Base-by-base conservation (phyloP, 1,140 invertebrate genomes). In the Ceratina japonica region DNA sequence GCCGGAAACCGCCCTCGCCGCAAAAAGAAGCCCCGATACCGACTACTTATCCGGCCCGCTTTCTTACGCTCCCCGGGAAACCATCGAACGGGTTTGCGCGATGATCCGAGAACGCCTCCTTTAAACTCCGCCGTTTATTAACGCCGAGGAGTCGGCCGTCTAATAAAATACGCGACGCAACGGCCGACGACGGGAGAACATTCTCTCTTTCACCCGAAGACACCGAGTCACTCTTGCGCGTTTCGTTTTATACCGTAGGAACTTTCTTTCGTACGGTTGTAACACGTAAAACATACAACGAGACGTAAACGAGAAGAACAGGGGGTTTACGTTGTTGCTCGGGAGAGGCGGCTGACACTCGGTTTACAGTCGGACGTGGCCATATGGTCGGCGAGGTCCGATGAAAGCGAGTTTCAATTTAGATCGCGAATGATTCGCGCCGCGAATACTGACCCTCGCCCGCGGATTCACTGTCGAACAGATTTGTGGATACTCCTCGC, bases 1-100 rank as follows among this genome's bases (percentile, higher is more conserved):
- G 5, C 37, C 63, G 77, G 77, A 83, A 83, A 80, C 70, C 77
- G 74, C 54, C 77, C 73, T 54, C 68, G 62, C 56, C 22, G n/a
- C 15, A 24, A 61, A 61, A 72, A 20, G 5, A 15, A 16, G 10
- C 15, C n/a, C 16, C 2, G 20, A 22, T 31, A 18, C 27, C 18
- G 5, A 5, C 24, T n/a, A 49, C 27, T 80, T 64, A 44, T 27
- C 54, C 52, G n/a, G 15, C 54, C 24, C 37, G 51, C 4, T 75
- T 22, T 44, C 56, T 79, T 56, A 52, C 18, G 0, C 54, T 16
- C 37, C 37, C 5, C 37, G 0, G 5, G 5, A 44, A 44, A 44
- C 10, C 5, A 44, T 44, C 37, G 5, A 10, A 44, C 10, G 10
- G 10, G 0, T 44, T 44, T n/a, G n/a, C 5, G 37, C 37, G 37